Base-by-base conservation (phyloP, 2,113 vertebrate genomes). In the Corynorhinus townsendii region DNA sequence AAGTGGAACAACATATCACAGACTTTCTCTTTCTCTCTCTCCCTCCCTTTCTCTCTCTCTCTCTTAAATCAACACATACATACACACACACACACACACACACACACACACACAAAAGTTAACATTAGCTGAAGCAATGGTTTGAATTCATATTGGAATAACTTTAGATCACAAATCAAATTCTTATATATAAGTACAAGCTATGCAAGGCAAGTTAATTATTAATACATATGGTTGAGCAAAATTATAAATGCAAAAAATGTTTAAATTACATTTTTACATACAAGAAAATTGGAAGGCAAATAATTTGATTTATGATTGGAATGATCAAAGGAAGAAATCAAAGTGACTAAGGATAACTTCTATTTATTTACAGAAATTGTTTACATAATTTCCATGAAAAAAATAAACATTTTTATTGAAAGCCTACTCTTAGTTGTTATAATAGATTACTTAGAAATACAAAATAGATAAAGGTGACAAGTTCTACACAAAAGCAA, bases 351-450 rank as follows among this genome's bases (percentile, higher is more conserved):
- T 82, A 77, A 45, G 20, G 12, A 62, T 62, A 11, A 54, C 3
- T 62, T 3, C 6, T 75, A 54, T 73, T 54, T 69, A 80, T 7
- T 28, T 49, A 68, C 80, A 45, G 28, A 95, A 92, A 87, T 81
- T 49, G 49, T 86, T 75, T 62, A 76, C 5, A 52, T 76, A 3
- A 49, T 82, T 93, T 92, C 56, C 14, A 28, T 24, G 19, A 73
- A 92, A 73, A 94, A 96, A 91, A 40, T 68, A 5, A 93, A 54
- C 1, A 69, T 82, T 68, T 75, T 90, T 7, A 91, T 11, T 86
- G 38, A 72, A 95, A 80, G 0, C 2, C 3, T 81, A 54, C 2
- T 86, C n/a, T 45, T 33, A 84, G 8, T 6, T 90, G 12, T 35
- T 73, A 6, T 35, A 12, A 22, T 10, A 71, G 4, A 40, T 72